Evolutionary conservation across 1,140 invertebrate genomes (phyloP).

Genomic region (Drosophila virilis): DNA sequence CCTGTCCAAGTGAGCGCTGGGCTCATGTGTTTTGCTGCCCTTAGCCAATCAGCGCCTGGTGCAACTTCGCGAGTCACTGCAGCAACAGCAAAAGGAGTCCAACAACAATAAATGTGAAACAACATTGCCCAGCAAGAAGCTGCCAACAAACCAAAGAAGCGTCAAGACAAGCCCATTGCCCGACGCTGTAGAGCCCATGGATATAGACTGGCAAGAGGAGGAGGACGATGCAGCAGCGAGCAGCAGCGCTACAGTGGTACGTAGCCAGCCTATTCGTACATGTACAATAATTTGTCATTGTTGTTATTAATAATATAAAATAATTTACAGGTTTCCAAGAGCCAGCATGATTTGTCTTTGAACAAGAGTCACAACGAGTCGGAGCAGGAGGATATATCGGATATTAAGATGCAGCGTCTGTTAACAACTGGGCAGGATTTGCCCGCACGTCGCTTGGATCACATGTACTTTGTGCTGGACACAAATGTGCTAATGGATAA

Average conservation of each 20-base stretch:
- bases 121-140: neutral
- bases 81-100: constrained; percentile 15
- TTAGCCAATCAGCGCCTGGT: constrained; percentile 56
- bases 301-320: too few relatives aligned
- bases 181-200: constrained; percentile 53
- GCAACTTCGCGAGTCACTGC: constrained; percentile 23
- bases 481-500: constrained; percentile 64
- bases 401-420: neutral
- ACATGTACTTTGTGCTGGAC: constrained; percentile 63
- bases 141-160: neutral
- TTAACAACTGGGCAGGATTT: neutral
- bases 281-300: too few relatives aligned
- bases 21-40: neutral
- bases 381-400: neutral
- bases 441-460: constrained; percentile 22
- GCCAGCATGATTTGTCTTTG: neutral
- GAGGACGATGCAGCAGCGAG: neutral
- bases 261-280: neutral
- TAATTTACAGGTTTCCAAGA: neutral
- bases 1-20: accelerated
- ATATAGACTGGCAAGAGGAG: constrained; percentile 29
- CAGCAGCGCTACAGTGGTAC: neutral
- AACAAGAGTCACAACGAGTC: neutral
- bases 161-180: neutral
- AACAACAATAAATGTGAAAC: constrained; percentile 5